phyloP scores from a whole-genome alignment of 2,797 vertebrate species.

The Crocodylus rhombifer region DNA sequence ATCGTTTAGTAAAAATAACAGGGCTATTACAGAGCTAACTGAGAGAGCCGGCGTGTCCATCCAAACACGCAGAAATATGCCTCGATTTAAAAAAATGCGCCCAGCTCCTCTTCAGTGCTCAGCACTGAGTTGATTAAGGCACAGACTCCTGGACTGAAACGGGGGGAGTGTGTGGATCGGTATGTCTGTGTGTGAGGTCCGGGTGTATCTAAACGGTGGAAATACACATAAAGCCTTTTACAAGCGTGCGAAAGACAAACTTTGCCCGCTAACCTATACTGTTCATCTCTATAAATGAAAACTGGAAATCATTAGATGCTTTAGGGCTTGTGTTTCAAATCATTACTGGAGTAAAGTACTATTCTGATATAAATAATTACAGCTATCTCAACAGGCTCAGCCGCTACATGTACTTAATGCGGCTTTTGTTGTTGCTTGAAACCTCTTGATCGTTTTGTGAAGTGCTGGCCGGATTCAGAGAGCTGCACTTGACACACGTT shows the following conservation, averaged over 20 bases:
- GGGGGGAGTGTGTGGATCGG: background rate
- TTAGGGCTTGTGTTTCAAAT: slow-evolving; percentile 62
- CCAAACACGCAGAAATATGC: background rate
- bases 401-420: slow-evolving; percentile 56
- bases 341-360: slow-evolving; percentile 20
- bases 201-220: background rate
- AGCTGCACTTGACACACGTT: slow-evolving; percentile 57
- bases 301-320: slow-evolving; percentile 69
- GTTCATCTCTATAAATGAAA: background rate
- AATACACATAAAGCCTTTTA: background rate
- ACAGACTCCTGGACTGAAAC: slow-evolving; percentile 21
- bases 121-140: slow-evolving; percentile 57
- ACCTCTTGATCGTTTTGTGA: slow-evolving; percentile 40
- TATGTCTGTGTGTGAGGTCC: background rate
- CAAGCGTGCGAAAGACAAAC: background rate
- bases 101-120: background rate
- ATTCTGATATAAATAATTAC: slow-evolving; percentile 74
- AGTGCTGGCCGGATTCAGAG: slow-evolving; percentile 57
- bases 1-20: slow-evolving; percentile 82
- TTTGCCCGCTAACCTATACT: background rate
- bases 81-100: background rate
- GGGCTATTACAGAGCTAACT: slow-evolving; percentile 75
- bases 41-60: slow-evolving; percentile 60
- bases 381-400: slow-evolving; percentile 43
- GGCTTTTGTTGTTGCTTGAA: background rate